Percentiles rank a stretch among this genome's conserved stretches.
phyloP scores from a whole-genome alignment of 2,888 invertebrate genomes.

The Diarsia mendica region DNA sequence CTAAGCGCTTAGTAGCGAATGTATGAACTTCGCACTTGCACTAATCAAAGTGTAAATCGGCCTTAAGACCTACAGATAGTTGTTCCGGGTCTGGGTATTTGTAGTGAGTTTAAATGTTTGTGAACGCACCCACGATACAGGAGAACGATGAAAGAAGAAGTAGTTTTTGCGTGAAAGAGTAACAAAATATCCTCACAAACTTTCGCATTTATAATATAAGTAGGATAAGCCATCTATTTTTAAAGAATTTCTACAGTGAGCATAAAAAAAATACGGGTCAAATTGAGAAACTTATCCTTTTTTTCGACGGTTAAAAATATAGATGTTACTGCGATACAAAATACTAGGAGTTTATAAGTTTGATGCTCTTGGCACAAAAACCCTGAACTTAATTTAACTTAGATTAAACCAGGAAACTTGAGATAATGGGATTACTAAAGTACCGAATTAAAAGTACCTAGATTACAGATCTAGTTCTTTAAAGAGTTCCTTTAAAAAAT shows the following conservation, averaged over 20 bases:
- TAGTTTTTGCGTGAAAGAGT: too few species aligned
- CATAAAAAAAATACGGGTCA: neutral
- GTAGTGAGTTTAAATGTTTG: too few species aligned
- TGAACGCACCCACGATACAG: too few species aligned
- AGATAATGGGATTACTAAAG: conserved; percentile 9
- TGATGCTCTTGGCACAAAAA: conserved; percentile 27
- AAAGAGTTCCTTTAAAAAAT: neutral
- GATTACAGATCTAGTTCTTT: conserved; percentile 8
- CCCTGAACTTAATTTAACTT: conserved; percentile 31
- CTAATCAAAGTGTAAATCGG: too few species aligned
- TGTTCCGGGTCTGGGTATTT: too few species aligned
- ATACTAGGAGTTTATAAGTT: conserved; percentile 34
- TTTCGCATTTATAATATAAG: too few species aligned
- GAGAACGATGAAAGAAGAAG: too few species aligned
- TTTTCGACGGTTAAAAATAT: neutral
- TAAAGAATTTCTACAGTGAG: neutral
- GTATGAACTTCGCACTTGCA: too few species aligned
- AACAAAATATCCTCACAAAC: too few species aligned
- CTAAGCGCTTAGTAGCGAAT: too few species aligned
- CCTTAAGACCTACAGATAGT: too few species aligned
- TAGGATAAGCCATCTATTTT: neutral
- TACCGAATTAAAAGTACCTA: neutral
- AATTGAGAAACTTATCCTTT: too few species aligned
- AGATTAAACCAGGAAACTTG: conserved; percentile 10
- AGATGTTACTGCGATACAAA: conserved; percentile 1